Base-by-base conservation (phyloP, 2,888 invertebrate genomes). In the Drosophila conformis region DNA sequence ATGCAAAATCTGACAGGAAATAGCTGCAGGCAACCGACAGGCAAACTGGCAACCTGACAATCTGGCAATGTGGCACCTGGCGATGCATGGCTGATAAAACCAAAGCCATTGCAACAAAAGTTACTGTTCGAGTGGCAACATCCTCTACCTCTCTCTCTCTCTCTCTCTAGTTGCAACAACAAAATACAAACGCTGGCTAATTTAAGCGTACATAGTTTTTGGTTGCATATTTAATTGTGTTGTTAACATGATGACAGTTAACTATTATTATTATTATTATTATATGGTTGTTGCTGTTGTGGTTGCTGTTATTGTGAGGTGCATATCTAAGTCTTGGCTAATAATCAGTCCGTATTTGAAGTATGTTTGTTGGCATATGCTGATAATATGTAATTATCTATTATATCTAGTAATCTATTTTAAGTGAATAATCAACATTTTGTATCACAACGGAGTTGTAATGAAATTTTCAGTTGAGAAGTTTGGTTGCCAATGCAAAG, bases 1-100 rank as follows among this genome's bases (percentile, higher is more conserved):
- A 86, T 86, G 86, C 86, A 86, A 86, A 86, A 86, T 86, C 86
- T 89, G 90, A 85, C 86, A 86, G 86, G 86, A 86, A 86, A 86
- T 86, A 87, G 87, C 88, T 76, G 88, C 86, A 49, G 66, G 75
- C 69, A 66, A 38, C 58, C 69, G 62, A 52, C 78, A 63, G 67
- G 56, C 76, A 73, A 53, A 69, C 42, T 42, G 36, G 48, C 65
- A 66, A 59, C 18, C 35, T 56, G 67, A 57, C 79, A 64, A 73
- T 63, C 52, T 71, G 59, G 53, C 61, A 52, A 64, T 61, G 61
- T 18, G 36, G 36, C 36, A 36, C 10, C 38, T 68, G 69, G 66
- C 84, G 80, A 80, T 80, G 82, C 80, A 68, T 84, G 74, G 70
- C 68, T 62, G 84, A 85, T 85, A 89, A 84, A 78, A 64, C 67